Base-by-base conservation (phyloP, 1,140 invertebrate species). In the Zaprionus camerounensis region DNA sequence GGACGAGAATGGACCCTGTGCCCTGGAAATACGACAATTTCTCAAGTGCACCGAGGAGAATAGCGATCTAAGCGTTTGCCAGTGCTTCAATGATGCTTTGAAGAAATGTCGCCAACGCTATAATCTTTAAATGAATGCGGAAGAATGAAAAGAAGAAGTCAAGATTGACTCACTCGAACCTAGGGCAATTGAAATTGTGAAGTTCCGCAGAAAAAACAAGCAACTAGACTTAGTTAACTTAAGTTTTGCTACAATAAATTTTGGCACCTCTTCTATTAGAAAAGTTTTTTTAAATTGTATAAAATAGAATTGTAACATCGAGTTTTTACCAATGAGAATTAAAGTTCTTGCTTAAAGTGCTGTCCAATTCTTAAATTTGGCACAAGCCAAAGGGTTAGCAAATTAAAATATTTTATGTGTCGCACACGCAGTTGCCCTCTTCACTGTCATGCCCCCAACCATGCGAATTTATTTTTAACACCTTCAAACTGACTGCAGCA, bases 1-100 rank as follows among this genome's bases (percentile, higher is more conserved):
- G 31, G 94, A 94, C 2, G 93, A 94, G 26, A 80, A 91, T 1
- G 96, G 96, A 13, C 95, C 96, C 2, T 98, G 97, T 82, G 95
- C 96, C n/a, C 97, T 95, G 95, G 97, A 98, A 93, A 94, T 98
- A 22, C 96, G 96, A 74, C 96, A 98, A 88, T 98, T 98, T 93
- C 93, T 98, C 20, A 95, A 97, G 68, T 98, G 97, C 92, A 97
- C 97, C 46, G 95, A 97, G 85, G 95, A 95, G 57, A 97, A 98
- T 81, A 94, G 94, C 46, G 97, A 98, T 91, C 92, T 98, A 1
- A 94, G 94, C 3, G 94, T 98, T 1, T 98, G 98, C 84, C 95
- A 97, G 77, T 97, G 97, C 46, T 98, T 98, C 92, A 98, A 98
- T 92, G 97, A 98, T 93, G 97, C 97, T 53, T 94, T 98, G 71